Conservation (phyloP, 2,113 vertebrate genomes). For the Aspiorhynchus laticeps region DNA sequence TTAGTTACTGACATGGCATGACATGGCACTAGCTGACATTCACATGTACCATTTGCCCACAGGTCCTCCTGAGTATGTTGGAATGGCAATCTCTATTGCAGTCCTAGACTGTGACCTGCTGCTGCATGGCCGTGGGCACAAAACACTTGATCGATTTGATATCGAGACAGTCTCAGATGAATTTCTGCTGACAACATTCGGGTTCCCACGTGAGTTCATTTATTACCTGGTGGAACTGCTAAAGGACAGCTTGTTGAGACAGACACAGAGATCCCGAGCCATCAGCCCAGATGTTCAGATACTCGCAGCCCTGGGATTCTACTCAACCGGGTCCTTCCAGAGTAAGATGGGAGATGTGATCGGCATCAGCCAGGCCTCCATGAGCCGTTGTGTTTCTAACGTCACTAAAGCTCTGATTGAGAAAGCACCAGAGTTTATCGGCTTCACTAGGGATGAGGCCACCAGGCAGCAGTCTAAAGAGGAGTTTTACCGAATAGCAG, state of each 20-base stretch:
- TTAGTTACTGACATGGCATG: neutral
- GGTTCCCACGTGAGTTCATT: slow-evolving; percentile 93
- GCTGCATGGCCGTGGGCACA: slow-evolving; percentile 90
- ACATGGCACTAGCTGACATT: neutral
- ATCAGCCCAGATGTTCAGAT: slow-evolving; percentile 97
- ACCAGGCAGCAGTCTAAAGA: slow-evolving; percentile 82
- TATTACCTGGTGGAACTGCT: slow-evolving; percentile 90
- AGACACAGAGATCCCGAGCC: slow-evolving; percentile 91
- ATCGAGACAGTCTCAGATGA: slow-evolving; percentile 88
- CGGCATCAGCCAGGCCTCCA: slow-evolving; percentile 96
- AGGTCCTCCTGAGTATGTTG: neutral
- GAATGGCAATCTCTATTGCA: slow-evolving; percentile 90
- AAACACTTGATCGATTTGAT: slow-evolving; percentile 92
- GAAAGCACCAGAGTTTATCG: slow-evolving; percentile 88
- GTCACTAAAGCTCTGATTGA: slow-evolving; percentile 92
- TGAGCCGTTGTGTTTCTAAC: slow-evolving; percentile 95
- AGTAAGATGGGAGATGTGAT: slow-evolving; percentile 95
- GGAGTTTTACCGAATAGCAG: slow-evolving; percentile 88
- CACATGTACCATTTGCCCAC: neutral
- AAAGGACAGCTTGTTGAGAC: slow-evolving; percentile 82
- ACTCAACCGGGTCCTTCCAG: slow-evolving; percentile 95
- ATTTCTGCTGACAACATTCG: slow-evolving; percentile 87
- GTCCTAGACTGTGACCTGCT: slow-evolving; percentile 94
- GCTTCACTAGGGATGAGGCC: slow-evolving; percentile 78
- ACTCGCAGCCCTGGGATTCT: slow-evolving; percentile 95